These are phyloP conservation scores for Heliconius ethilla DNA, from an alignment of 2,888 invertebrate species.

Conservation along the genomic window DNA sequence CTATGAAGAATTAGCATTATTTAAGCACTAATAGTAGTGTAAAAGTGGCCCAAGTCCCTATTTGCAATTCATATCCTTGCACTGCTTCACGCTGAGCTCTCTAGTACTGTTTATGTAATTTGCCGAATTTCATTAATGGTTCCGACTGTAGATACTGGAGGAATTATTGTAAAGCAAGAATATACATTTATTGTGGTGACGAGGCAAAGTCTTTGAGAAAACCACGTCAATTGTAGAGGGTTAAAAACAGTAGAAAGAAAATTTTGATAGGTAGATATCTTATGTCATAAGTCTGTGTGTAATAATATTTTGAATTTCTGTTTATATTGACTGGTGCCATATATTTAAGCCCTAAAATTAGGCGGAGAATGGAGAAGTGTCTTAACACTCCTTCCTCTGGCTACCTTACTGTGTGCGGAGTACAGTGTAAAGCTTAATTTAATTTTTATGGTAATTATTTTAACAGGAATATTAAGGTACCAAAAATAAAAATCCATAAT, in stretches of 20 bases:
- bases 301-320: too few relatives aligned
- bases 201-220: too few relatives aligned
- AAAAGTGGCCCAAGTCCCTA: conserved; percentile 25
- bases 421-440: neutral
- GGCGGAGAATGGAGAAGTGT: too few relatives aligned
- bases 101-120: conserved; percentile 19
- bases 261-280: too few relatives aligned
- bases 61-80: conserved; percentile 36
- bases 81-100: conserved; percentile 16
- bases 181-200: neutral
- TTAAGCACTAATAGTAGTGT: conserved; percentile 30
- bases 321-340: too few relatives aligned
- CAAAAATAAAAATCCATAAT: conserved; percentile 18
- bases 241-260: too few relatives aligned
- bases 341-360: too few relatives aligned
- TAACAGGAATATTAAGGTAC: neutral
- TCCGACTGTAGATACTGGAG: neutral
- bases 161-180: neutral
- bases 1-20: conserved; percentile 27
- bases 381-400: neutral
- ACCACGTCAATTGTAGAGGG: too few relatives aligned
- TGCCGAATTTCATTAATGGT: conserved; percentile 12
- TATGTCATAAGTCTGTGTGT: too few relatives aligned
- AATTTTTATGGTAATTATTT: neutral
- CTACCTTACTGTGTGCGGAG: neutral